Evolutionary conservation across 2,797 vertebrate genomes (phyloP), one percentile per base, ranked within the genome.

Genomic region (Dryobates pubescens): DNA sequence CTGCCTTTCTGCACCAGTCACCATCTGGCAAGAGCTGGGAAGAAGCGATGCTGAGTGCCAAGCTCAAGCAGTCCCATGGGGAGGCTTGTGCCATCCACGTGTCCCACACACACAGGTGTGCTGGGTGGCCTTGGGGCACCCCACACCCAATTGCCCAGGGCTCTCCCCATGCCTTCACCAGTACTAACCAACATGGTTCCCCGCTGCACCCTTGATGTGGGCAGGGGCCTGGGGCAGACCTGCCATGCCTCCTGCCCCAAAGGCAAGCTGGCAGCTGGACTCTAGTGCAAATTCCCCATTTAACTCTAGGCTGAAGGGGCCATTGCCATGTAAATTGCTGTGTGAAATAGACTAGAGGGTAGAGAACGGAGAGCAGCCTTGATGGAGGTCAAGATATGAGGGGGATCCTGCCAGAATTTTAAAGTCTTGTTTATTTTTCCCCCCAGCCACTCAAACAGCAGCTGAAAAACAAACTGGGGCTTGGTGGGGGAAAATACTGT

Each of bases 1-100:
- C 95, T 96, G 96, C 94, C 95, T 96, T 95, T 96, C 96, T 96
- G 92, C 96, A 96, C 95, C 95, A 96, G 96, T 87, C 96, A 84
- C 96, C 96, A 96, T 96, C 95, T 96, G 96, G 95, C 95, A 91
- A 53, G 82, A 89, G 80, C 91, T 24, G 45, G 70, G 75, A 88
- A 91, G 95, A 36, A 83, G 89, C 79, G 1, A 68, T 0, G 7
- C 70, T 41, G 67, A 3, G 82, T 17, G 93, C 92, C 92, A 93
- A 91, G 91, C 89, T 81, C 3, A 17, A 32, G 82, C 17, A 1
- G 34, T 70, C 73, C 83, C 1, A 1, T 6, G 0, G 18, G 87
- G 70, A 83, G 38, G 10, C 70, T 54, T 4, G 0, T 90, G 93
- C 82, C 11, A 0, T 13, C 86, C 73, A 2, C 6, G 4, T 2